Evolutionary conservation across 2,113 vertebrate genomes (phyloP).

Genomic region (Heptranchias perlo): DNA sequence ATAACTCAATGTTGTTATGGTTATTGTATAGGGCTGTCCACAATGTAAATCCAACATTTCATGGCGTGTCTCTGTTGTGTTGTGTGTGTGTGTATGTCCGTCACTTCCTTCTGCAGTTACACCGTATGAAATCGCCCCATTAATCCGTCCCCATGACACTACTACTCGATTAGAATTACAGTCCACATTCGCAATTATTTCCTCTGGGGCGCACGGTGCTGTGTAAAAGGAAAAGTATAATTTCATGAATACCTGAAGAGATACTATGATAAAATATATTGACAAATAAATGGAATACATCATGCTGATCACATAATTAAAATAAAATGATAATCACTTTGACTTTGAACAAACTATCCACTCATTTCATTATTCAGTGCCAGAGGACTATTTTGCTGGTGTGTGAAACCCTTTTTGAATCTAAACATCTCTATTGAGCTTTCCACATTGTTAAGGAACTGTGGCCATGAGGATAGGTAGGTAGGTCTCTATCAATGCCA

Average conservation of each 20-base stretch:
- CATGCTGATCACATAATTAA: not conserved
- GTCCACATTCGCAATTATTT: constrained; percentile 40
- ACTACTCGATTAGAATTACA: constrained; percentile 51
- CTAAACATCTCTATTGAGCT: not conserved
- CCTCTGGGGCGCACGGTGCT: constrained; percentile 37
- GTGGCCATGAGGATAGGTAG: not conserved
- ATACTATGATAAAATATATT: not conserved
- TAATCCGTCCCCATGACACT: constrained; percentile 54
- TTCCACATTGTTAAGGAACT: not conserved
- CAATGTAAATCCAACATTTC: constrained; percentile 54
- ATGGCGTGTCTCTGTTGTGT: constrained; percentile 49
- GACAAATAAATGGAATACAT: not conserved
- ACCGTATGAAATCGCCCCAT: constrained; percentile 54
- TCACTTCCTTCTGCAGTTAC: constrained; percentile 51
- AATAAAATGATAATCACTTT: not conserved
- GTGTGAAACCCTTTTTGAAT: not conserved
- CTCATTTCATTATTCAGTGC: not conserved
- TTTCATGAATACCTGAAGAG: not conserved
- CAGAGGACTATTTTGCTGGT: too few relatives aligned
- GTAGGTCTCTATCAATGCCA: not conserved
- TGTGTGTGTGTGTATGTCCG: constrained; percentile 51
- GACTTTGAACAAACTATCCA: not conserved
- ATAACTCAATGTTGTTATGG: constrained; percentile 55
- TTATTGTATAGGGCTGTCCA: constrained; percentile 56
- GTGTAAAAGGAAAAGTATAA: not conserved